Evolutionary conservation across 2,113 vertebrate genomes (phyloP).

Genomic region (Charina bottae): DNA sequence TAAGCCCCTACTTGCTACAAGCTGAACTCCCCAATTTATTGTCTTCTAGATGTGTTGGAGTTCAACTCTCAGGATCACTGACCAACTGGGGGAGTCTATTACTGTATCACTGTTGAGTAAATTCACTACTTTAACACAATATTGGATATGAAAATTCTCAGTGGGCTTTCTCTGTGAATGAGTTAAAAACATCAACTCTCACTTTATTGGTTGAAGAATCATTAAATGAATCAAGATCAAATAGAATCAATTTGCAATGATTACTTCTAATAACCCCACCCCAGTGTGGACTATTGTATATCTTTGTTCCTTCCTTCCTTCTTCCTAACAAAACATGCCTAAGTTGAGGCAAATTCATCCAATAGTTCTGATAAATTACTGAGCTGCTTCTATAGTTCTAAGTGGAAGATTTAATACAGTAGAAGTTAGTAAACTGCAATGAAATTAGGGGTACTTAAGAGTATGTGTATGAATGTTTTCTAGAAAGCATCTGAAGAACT

Average conservation of each 20-base stretch:
- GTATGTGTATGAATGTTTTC: neutral
- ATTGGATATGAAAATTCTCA: neutral
- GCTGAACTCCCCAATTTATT: neutral
- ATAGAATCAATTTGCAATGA: neutral
- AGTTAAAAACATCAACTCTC: neutral
- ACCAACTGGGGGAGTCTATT: too few relatives aligned
- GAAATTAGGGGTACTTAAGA: neutral
- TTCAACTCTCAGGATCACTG: neutral
- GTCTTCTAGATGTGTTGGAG: neutral
- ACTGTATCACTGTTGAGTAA: neutral
- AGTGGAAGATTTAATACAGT: neutral
- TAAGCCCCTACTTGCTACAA: neutral
- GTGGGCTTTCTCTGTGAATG: neutral
- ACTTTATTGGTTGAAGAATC: neutral
- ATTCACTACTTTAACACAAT: neutral
- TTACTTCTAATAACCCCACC: too few relatives aligned
- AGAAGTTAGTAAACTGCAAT: neutral
- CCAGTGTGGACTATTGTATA: too few relatives aligned
- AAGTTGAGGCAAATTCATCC: neutral
- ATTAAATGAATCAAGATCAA: neutral
- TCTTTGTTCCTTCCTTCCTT: too few relatives aligned
- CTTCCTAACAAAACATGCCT: too few relatives aligned
- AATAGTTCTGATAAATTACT: neutral
- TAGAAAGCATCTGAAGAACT: neutral
- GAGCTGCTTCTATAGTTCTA: neutral